Conservation (phyloP, 2,797 vertebrate species). For the Rhinophrynus dorsalis region DNA sequence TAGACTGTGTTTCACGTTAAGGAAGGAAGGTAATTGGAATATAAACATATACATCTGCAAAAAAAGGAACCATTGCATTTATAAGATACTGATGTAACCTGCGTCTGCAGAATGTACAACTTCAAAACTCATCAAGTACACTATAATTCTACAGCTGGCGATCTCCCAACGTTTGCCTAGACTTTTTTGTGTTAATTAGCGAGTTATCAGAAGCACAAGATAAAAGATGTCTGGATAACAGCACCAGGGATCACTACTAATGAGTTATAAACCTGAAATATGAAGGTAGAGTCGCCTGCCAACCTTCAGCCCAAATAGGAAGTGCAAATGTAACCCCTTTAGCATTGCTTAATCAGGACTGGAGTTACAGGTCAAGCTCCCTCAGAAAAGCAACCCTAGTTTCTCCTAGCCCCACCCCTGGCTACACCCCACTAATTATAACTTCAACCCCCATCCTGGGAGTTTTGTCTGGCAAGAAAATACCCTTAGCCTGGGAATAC, state of each 20-base stretch:
- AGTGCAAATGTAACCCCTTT: neutral
- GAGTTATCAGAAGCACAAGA: conserved; percentile 35
- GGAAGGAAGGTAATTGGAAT: conserved; percentile 26
- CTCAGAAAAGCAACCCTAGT: too few species aligned
- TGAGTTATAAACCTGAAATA: conserved; percentile 46
- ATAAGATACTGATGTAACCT: conserved; percentile 14
- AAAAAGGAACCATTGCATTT: conserved; percentile 10
- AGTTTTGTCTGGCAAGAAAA: too few species aligned
- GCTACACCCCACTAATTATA: too few species aligned
- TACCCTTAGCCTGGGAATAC: too few species aligned
- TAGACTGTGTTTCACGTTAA: too few species aligned
- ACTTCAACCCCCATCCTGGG: too few species aligned
- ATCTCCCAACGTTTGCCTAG: conserved; percentile 36
- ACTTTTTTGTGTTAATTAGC: conserved; percentile 46
- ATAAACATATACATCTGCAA: conserved; percentile 18
- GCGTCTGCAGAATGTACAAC: neutral
- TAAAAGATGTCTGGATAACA: conserved; percentile 41
- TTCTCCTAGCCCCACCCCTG: too few species aligned
- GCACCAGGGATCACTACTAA: conserved; percentile 43
- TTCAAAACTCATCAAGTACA: conserved; percentile 41
- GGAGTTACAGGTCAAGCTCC: too few species aligned
- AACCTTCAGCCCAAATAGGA: conserved; percentile 27
- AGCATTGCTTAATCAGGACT: too few species aligned
- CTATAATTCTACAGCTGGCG: conserved; percentile 36
- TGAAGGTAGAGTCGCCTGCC: conserved; percentile 31